Percentiles rank a stretch among this genome's conserved stretches.
These are phyloP conservation scores for Conistra vaccinii DNA, from an alignment of 2,888 invertebrate species.

Conservation along the genomic window DNA sequence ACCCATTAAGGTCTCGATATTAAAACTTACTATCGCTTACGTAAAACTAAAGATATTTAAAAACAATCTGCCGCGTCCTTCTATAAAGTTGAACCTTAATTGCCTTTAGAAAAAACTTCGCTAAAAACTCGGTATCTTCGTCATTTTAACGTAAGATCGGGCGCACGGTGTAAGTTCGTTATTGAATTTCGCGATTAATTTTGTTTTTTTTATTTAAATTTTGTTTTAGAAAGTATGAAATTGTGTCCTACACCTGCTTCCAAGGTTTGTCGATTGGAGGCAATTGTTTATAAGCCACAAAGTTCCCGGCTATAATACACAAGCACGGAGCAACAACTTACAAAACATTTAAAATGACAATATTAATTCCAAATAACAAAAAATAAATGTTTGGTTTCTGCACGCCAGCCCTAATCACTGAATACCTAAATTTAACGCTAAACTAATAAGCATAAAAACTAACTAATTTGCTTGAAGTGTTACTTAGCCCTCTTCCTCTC, in stretches of 20 bases:
- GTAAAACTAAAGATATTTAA: slow-evolving; percentile 59
- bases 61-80: slow-evolving; percentile 56
- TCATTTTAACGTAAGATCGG: slow-evolving; percentile 62
- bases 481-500: too few species aligned
- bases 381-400: too few species aligned
- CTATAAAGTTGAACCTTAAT: slow-evolving; percentile 49
- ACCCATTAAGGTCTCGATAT: slow-evolving; percentile 15
- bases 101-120: slow-evolving; percentile 50
- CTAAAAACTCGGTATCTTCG: slow-evolving; percentile 53
- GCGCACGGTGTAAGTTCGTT: slow-evolving; percentile 36
- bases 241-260: slow-evolving; percentile 23
- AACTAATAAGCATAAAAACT: too few species aligned
- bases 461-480: too few species aligned
- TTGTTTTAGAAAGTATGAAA: slow-evolving; percentile 28
- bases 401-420: too few species aligned
- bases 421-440: too few species aligned
- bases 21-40: slow-evolving; percentile 38
- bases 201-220: slow-evolving; percentile 48
- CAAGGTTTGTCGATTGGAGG: neutral
- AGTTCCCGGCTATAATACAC: neutral
- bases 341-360: too few species aligned
- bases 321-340: neutral
- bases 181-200: slow-evolving; percentile 43
- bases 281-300: neutral
- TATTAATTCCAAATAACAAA: too few species aligned